Conservation (phyloP, 2,888 invertebrate genomes). For the Xestoiulus laeticollis region DNA sequence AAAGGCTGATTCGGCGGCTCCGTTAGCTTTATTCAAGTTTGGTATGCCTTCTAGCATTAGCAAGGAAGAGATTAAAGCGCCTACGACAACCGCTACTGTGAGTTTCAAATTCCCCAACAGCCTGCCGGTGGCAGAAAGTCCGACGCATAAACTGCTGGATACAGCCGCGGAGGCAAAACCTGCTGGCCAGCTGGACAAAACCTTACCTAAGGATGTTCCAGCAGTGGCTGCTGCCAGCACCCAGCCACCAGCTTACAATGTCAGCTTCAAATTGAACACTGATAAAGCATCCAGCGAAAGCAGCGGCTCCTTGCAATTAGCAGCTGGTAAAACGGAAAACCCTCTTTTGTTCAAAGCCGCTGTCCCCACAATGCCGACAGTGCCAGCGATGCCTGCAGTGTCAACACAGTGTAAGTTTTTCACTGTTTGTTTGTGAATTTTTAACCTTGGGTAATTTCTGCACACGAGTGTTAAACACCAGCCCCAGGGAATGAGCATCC, state of each 20-base stretch:
- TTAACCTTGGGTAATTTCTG: too few relatives aligned
- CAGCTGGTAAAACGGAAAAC: not conserved
- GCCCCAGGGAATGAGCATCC: too few relatives aligned
- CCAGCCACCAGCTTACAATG: not conserved
- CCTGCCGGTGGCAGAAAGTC: not conserved
- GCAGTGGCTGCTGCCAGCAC: not conserved
- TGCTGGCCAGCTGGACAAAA: not conserved
- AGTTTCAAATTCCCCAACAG: conserved; percentile 4
- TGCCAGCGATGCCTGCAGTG: not conserved
- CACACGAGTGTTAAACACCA: too few relatives aligned
- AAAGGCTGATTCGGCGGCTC: not conserved
- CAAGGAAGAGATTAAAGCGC: not conserved
- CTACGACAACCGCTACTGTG: not conserved
- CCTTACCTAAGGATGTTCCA: not conserved
- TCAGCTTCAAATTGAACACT: not conserved
- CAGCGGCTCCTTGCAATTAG: not conserved
- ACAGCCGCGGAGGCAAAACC: not conserved
- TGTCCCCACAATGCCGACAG: not conserved
- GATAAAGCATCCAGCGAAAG: not conserved
- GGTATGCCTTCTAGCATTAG: not conserved
- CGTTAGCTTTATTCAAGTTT: conserved; percentile 23
- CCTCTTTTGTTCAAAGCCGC: conserved; percentile 4
- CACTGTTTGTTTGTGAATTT: too few relatives aligned
- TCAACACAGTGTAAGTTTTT: not conserved
- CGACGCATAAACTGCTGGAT: not conserved